phyloP scores from a whole-genome alignment of 2,113 vertebrate species.

The Brachirus orientalis region DNA sequence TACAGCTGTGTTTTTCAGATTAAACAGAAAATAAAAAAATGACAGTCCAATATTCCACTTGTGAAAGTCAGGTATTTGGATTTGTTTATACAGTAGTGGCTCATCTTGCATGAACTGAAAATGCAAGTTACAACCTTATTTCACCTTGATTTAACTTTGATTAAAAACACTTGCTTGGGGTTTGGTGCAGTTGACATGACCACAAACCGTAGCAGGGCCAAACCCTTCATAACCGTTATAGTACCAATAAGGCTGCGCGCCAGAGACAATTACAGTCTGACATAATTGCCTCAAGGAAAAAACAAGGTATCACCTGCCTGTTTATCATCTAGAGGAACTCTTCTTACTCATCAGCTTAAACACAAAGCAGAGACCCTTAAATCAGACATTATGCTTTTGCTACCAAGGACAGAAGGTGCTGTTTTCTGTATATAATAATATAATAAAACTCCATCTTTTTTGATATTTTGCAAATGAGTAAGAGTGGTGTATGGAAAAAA shows the following conservation, averaged over 20 bases:
- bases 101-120: not conserved
- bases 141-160: not conserved
- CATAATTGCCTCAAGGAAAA: conserved; percentile 1
- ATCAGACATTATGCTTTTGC: no score
- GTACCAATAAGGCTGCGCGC: not conserved
- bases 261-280: not conserved
- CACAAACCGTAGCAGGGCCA: not conserved
- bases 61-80: not conserved
- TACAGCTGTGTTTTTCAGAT: not conserved
- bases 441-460: no score
- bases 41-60: not conserved
- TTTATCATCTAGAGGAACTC: not conserved
- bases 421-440: no score
- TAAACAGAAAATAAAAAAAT: not conserved
- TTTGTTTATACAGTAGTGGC: not conserved
- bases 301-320: not conserved
- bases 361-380: no score
- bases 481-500: not conserved
- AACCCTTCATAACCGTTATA: not conserved
- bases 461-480: no score
- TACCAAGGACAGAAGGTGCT: no score
- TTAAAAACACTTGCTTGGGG: not conserved
- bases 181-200: not conserved
- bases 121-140: not conserved
- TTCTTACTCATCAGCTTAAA: not conserved